Evolutionary conservation across 2,113 vertebrate species (phyloP).

Genomic region (Pteropus alecto): DNA sequence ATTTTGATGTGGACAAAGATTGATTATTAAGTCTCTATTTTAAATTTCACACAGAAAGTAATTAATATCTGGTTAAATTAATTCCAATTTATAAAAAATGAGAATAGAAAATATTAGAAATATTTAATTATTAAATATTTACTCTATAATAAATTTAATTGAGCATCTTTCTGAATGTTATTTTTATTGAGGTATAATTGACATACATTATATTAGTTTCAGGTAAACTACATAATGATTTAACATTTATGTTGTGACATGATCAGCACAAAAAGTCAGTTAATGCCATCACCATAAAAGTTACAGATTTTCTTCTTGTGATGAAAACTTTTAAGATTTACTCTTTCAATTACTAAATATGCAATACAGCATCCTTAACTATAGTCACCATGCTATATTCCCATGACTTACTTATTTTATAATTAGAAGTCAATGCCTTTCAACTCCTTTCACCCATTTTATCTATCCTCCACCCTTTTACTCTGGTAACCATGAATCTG

Average conservation of each 20-base stretch:
- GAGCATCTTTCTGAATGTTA: neutral
- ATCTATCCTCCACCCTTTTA: neutral
- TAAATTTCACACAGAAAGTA: neutral
- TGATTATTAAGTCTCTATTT: neutral
- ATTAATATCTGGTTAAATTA: neutral
- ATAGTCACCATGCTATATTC: neutral
- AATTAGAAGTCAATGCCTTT: neutral
- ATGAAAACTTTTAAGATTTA: neutral
- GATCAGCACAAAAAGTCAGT: neutral
- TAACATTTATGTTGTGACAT: neutral
- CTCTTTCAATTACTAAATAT: neutral
- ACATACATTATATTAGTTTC: neutral
- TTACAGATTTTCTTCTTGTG: neutral
- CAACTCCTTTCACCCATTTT: neutral
- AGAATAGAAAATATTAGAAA: neutral
- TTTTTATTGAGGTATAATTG: neutral
- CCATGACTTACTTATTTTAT: neutral
- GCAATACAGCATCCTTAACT: neutral
- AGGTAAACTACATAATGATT: neutral
- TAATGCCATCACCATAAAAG: neutral
- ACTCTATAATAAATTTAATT: neutral
- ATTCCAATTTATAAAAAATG: neutral
- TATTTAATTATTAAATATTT: neutral
- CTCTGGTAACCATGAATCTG: neutral
- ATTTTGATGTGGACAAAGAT: neutral